phyloP scores from a whole-genome alignment of 2,888 invertebrate species.

The Oscheius myriophilus region DNA sequence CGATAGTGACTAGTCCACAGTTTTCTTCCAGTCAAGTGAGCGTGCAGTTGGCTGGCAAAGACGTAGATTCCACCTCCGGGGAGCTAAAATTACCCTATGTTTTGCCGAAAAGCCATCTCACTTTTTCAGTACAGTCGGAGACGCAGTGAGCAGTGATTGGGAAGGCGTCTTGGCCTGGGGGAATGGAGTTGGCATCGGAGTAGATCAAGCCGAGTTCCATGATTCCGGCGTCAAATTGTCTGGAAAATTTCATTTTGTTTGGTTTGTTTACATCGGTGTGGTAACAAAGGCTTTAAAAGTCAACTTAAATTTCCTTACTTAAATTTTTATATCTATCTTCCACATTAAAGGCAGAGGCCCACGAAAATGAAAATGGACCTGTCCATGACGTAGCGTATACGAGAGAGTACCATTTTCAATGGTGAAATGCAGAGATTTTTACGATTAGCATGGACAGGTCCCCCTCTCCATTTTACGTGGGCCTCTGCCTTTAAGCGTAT shows the following conservation, averaged over 20 bases:
- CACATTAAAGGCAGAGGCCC: too few relatives aligned
- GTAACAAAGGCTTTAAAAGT: too few relatives aligned
- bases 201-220: conserved; percentile 97
- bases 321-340: too few relatives aligned
- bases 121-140: conserved; percentile 29
- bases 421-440: too few relatives aligned
- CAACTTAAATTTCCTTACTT: too few relatives aligned
- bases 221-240: conserved; percentile 89
- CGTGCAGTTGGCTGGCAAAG: conserved; percentile 96
- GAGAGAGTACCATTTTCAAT: too few relatives aligned
- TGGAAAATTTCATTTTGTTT: conserved; percentile 23
- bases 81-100: conserved; percentile 56
- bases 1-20: conserved; percentile 87
- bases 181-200: conserved; percentile 97
- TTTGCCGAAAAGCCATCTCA: not conserved
- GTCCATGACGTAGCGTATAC: too few relatives aligned
- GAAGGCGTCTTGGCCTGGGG: conserved; percentile 83
- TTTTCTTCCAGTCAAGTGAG: conserved; percentile 87
- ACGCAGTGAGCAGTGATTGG: conserved; percentile 88
- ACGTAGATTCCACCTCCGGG: conserved; percentile 86
- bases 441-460: too few relatives aligned
- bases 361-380: too few relatives aligned
- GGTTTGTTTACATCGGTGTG: too few relatives aligned
- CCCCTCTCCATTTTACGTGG: too few relatives aligned
- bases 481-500: too few relatives aligned